A percentile compares a stretch with the other conserved stretches of the same genome.
Conservation (phyloP, 2,888 invertebrate genomes). For the Morpho helenor region DNA sequence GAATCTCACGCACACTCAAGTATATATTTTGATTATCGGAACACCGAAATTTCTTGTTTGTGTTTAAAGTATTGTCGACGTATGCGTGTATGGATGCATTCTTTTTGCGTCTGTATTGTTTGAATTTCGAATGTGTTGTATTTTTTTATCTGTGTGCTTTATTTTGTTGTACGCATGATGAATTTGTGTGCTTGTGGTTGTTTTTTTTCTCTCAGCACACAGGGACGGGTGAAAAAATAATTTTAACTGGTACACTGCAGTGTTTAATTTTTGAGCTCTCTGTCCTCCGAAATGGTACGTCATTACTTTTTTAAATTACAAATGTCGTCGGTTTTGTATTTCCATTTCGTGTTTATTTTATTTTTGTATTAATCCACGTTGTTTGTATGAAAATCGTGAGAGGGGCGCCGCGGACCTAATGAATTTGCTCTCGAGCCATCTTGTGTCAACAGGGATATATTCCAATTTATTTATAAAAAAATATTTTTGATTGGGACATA, state of each 20-base stretch:
- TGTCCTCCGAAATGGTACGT: constrained; percentile 74
- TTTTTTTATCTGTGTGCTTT: constrained; percentile 46
- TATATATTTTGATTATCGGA: constrained; percentile 68
- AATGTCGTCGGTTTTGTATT: constrained; percentile 57
- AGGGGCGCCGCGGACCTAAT: constrained; percentile 12
- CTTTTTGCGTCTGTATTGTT: constrained; percentile 51
- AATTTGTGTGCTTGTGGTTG: constrained; percentile 70
- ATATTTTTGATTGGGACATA: constrained; percentile 8
- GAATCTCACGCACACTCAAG: constrained; percentile 52
- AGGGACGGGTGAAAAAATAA: constrained; percentile 69
- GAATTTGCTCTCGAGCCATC: constrained; percentile 13
- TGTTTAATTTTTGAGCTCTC: constrained; percentile 77
- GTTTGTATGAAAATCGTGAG: constrained; percentile 16
- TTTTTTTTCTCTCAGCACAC: constrained; percentile 65
- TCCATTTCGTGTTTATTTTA: constrained; percentile 47
- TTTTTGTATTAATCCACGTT: constrained; percentile 23
- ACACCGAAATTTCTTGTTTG: constrained; percentile 61
- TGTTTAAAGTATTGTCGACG: constrained; percentile 41
- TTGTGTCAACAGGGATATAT: constrained; percentile 7
- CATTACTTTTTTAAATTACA: constrained; percentile 77
- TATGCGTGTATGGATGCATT: constrained; percentile 62
- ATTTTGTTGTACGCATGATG: constrained; percentile 69
- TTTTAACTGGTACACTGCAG: constrained; percentile 76
- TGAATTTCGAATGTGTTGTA: constrained; percentile 42
- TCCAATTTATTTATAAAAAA: constrained; percentile 6